Base-by-base conservation (phyloP, 2,797 vertebrate genomes). In the Eulemur coronatus region DNA sequence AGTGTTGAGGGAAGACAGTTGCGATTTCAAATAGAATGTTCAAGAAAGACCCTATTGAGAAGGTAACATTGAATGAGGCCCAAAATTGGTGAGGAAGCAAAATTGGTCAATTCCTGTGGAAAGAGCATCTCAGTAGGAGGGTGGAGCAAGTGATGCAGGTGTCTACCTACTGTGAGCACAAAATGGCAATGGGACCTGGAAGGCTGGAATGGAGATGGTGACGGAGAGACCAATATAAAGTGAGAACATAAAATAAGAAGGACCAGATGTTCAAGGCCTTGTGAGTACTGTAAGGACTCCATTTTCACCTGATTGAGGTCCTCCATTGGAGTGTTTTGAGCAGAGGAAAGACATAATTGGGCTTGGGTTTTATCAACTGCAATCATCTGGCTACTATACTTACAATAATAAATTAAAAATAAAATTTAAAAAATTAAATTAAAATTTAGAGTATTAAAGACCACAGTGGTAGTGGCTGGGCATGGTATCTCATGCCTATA, bases 401-500 rank as follows among this genome's bases (percentile, higher is more conserved):
- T n/a, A 69, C 24, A 73, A 59, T 88, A 65, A 30, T 38, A 94
- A 43, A 73, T 50, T 86, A 65, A 70, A 88, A 76, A 70, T 72
- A 50, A 65, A 65, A 46, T 79, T 30, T 30, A 55, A 72, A 43
- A 95, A 80, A 22, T 24, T 35, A 8, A 84, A n/a, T 80, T 67
- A 52, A 78, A 24, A 67, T 70, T n/a, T 52, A 55, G 15, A 55
- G n/a, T 80, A 50, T 73, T 35, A 88, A 93, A 65, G 61, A 63
- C 30, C 28, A 65, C 30, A n/a, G 15, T 65, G 33, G 15, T n/a
- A 17, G 15, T 17, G 28, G 63, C 6, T 18, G 8, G 63, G 63
- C 33, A n/a, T 17, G 7, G 33, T 65, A 7, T 17, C 63, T 65
- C 63, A n/a, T 3, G 7, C 63, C 63, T n/a, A 9, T 18, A 7